Percentiles rank a stretch among this genome's conserved stretches.
These are phyloP conservation scores for Paradoxurus hermaphroditus DNA, from an alignment of 2,113 vertebrate species.

Conservation along the genomic window DNA sequence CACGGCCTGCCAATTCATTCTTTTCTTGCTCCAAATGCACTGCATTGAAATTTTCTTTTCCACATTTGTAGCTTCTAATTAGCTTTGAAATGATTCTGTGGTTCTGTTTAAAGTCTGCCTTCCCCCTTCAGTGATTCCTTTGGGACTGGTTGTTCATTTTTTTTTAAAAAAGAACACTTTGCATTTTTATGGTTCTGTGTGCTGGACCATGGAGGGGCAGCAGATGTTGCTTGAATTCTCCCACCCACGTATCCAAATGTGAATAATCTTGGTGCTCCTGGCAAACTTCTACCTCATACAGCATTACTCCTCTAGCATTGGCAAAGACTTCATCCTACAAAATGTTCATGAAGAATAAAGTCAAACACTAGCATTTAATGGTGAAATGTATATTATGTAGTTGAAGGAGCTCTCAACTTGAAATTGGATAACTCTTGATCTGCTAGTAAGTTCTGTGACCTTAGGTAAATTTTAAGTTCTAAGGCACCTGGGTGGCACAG, in stretches of 20 bases:
- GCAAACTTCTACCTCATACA: conserved; percentile 32
- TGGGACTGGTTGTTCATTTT: conserved; percentile 69
- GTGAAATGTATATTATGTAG: neutral
- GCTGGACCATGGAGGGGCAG: conserved; percentile 55
- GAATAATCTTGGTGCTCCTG: conserved; percentile 52
- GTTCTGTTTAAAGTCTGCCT: conserved; percentile 55
- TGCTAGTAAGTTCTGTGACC: neutral
- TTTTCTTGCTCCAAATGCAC: conserved; percentile 11
- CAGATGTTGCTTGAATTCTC: conserved; percentile 64
- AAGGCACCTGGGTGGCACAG: no score
- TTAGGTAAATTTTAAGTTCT: neutral
- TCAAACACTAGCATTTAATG: neutral
- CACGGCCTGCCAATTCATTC: conserved; percentile 12
- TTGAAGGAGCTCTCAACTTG: neutral
- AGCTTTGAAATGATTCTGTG: conserved; percentile 60
- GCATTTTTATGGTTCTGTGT: conserved; percentile 66
- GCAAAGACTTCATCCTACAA: neutral
- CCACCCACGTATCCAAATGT: conserved; percentile 52
- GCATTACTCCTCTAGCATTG: neutral
- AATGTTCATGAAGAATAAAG: conserved; percentile 19
- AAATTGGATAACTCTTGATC: neutral
- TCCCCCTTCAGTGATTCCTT: conserved; percentile 64
- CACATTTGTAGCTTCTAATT: conserved; percentile 61
- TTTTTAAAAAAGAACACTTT: conserved; percentile 50
- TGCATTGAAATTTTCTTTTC: conserved; percentile 44